Evolutionary conservation across 2,888 invertebrate genomes (phyloP).

Genomic region (Physocephala rufipes): DNA sequence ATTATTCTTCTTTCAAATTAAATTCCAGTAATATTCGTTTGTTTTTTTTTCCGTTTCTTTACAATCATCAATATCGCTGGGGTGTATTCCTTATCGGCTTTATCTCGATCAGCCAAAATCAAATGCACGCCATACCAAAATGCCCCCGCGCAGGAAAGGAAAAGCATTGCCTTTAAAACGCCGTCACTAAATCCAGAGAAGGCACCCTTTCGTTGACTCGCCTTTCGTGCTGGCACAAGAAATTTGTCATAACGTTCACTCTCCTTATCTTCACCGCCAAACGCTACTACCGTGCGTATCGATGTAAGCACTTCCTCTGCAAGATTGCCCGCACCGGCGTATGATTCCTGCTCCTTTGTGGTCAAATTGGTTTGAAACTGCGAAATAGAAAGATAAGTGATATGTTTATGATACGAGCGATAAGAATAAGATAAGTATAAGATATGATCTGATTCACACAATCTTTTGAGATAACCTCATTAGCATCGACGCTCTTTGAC

Average conservation of each 20-base stretch:
- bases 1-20: no score
- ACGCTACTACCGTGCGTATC: constrained; percentile 80
- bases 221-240: constrained; percentile 72
- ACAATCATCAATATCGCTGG: constrained; percentile 79
- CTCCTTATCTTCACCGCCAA: constrained; percentile 81
- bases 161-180: constrained; percentile 78
- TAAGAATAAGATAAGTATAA: no score
- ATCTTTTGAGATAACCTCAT: no score
- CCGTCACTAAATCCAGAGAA: constrained; percentile 77
- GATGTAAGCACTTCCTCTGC: constrained; percentile 81
- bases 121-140: constrained; percentile 85
- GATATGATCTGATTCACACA: no score
- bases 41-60: constrained; percentile 49
- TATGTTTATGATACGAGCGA: no score
- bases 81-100: constrained; percentile 72
- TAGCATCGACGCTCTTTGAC: no score
- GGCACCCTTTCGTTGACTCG: constrained; percentile 73
- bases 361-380: constrained; percentile 75
- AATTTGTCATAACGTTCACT: constrained; percentile 71
- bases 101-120: constrained; percentile 73
- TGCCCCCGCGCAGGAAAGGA: constrained; percentile 77
- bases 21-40: not conserved
- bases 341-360: constrained; percentile 74
- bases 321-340: constrained; percentile 79
- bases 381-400: no score